A percentile compares a stretch with the other conserved stretches of the same genome.
These are phyloP conservation scores for silkworm (Bombyx mori) DNA, from an alignment of 1,140 invertebrate species.

Conservation along the genomic window DNA sequence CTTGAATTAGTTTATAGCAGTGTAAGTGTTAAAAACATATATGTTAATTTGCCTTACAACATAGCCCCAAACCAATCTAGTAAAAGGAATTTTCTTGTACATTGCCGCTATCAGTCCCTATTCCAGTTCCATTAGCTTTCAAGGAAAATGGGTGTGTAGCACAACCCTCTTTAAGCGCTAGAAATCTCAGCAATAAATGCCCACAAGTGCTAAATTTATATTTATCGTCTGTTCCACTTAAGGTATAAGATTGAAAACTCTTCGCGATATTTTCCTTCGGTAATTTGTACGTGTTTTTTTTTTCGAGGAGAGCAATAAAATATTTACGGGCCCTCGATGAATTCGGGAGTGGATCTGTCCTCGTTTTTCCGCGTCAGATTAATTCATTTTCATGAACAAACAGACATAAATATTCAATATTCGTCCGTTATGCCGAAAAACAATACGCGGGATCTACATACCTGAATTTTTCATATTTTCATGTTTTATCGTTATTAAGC, in stretches of 20 bases:
- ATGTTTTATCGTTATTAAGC: too few species aligned
- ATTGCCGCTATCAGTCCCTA: conserved; percentile 1
- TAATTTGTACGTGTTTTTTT: conserved; percentile 62
- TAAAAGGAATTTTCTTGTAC: conserved; percentile 4
- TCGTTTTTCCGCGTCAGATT: conserved; percentile 45
- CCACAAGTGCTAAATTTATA: conserved; percentile 64
- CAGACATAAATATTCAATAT: conserved; percentile 31
- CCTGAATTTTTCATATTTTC: too few species aligned
- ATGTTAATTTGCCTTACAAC: too few species aligned
- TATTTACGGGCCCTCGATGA: conserved; percentile 61
- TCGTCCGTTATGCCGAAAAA: conserved; percentile 19
- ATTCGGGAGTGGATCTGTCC: conserved; percentile 48
- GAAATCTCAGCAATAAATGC: conserved; percentile 67
- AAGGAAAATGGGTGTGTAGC: conserved; percentile 12
- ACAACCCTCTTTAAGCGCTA: conserved; percentile 33
- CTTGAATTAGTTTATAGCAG: too few species aligned
- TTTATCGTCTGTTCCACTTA: conserved; percentile 69
- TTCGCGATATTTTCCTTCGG: conserved; percentile 53
- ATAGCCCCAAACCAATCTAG: too few species aligned
- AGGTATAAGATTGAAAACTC: conserved; percentile 67
- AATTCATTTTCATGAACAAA: conserved; percentile 58
- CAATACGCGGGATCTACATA: too few species aligned
- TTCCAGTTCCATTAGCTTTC: conserved; percentile 8
- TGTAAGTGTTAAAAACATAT: too few species aligned
- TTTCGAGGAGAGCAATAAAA: conserved; percentile 49